Base-by-base conservation (phyloP, 2,888 invertebrate species). In the Euclidia mi region DNA sequence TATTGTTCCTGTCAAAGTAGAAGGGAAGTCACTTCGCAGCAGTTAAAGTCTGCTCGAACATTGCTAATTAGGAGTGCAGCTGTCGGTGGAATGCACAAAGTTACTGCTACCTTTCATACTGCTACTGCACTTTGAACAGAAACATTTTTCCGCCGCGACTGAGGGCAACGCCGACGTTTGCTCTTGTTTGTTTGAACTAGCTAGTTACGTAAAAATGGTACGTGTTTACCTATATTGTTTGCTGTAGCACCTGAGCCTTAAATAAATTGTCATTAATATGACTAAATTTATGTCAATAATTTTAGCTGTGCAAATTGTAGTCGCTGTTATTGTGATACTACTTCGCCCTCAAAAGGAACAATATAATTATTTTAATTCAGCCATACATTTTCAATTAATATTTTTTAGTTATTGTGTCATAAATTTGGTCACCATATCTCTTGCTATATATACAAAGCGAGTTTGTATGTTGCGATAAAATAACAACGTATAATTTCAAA, bases 11-110 rank as follows among this genome's bases (percentile, higher is more conserved):
- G 12, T 47, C 71, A 70, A 59, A 65, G 71, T 55, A 38, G 14
- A 62, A 43, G 40, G 56, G 46, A 59, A 58, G 50, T 50, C 42
- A 44, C 44, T 43, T 44, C 29, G 50, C 62, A 47, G 49, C 45
- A 43, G 62, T 71, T 76, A 69, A 78, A 80, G 70, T 74, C 60
- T 49, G 52, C 57, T 68, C 43, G 57, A 75, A 72, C 55, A 79
- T 62, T 74, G 80, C 86, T 88, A 89, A 89, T 89, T 89, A 88
- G 81, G 77, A 85, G 82, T 76, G 65, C 63, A 69, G 71, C 74
- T 72, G 68, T 62, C 52, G 60, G 40, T 9, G 44, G 47, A 61
- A 69, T 67, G 78, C 78, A 78, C 77, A 81, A 81, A 84, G 82
- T 84, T 76, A 79, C 69, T 69, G 55, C 68, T 71, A 78, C 81